phyloP scores from a whole-genome alignment of 2,888 invertebrate genomes.

The Rutpela maculata region DNA sequence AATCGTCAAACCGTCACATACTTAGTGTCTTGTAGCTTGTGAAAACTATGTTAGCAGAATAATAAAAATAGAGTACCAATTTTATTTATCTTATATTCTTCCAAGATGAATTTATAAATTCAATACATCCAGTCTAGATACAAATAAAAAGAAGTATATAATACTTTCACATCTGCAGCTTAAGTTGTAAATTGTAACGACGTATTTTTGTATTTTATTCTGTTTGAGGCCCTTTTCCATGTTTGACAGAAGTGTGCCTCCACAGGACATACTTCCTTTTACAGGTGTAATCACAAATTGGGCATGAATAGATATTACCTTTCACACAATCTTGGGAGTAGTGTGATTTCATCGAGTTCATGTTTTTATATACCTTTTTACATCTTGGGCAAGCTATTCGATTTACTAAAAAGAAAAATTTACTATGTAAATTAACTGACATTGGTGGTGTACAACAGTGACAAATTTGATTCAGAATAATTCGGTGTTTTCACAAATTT shows the following conservation, averaged over 20 bases:
- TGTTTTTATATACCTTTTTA: slow-evolving; percentile 52
- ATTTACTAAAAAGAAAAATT: slow-evolving; percentile 36
- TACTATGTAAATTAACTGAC: background rate
- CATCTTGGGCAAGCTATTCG: slow-evolving; percentile 47
- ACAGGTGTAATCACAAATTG: slow-evolving; percentile 42
- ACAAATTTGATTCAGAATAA: no score
- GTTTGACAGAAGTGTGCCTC: slow-evolving; percentile 5
- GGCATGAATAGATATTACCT: slow-evolving; percentile 39
- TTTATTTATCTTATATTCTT: no score
- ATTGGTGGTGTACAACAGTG: background rate
- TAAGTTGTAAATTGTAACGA: no score
- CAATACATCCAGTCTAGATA: no score
- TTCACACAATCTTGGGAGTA: slow-evolving; percentile 53
- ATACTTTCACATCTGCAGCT: no score
- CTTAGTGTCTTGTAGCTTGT: no score
- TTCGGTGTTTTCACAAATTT: no score
- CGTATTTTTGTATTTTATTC: background rate
- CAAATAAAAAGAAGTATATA: no score
- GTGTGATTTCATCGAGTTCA: slow-evolving; percentile 52
- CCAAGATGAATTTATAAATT: no score
- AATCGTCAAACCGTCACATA: no score
- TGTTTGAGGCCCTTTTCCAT: background rate
- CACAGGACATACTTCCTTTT: slow-evolving; percentile 45
- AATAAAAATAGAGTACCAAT: background rate
- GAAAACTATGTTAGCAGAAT: background rate